phyloP scores from a whole-genome alignment of 2,888 invertebrate genomes.

The Apeira syringaria region DNA sequence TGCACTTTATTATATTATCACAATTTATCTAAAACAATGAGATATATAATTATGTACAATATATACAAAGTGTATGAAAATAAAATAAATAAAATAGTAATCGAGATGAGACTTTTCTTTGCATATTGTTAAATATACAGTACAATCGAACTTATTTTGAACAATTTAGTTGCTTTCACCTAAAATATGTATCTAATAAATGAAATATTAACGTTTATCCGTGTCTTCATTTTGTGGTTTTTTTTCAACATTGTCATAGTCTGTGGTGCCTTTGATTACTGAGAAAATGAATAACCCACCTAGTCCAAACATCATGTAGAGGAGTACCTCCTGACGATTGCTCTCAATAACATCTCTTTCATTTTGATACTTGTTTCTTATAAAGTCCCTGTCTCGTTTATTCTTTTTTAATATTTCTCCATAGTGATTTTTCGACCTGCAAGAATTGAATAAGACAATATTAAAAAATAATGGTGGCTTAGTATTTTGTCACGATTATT shows the following conservation, averaged over 20 bases:
- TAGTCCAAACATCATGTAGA: constrained; percentile 48
- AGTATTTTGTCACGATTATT: no score
- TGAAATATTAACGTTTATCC: neutral
- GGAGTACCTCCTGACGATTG: constrained; percentile 48
- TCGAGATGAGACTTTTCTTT: constrained; percentile 16
- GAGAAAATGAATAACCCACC: constrained; percentile 45
- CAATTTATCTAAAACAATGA: constrained; percentile 38
- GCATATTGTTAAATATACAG: constrained; percentile 7
- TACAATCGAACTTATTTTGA: constrained; percentile 2
- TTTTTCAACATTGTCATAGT: constrained; percentile 51
- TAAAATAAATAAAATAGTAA: constrained; percentile 25
- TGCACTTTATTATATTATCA: constrained; percentile 39
- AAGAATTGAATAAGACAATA: constrained; percentile 33
- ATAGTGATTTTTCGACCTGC: constrained; percentile 81
- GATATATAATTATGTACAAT: constrained; percentile 52
- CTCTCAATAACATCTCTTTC: constrained; percentile 27
- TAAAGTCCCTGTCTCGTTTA: constrained; percentile 49
- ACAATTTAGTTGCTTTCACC: neutral
- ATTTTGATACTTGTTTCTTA: constrained; percentile 40
- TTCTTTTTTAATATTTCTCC: constrained; percentile 57
- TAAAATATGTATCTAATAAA: no score
- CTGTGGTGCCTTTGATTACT: constrained; percentile 46
- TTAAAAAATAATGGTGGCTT: no score
- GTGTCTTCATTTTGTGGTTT: constrained; percentile 5
- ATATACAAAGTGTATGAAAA: constrained; percentile 46